Conservation (phyloP, 2,888 invertebrate species). For the Corythucha ciliata region DNA sequence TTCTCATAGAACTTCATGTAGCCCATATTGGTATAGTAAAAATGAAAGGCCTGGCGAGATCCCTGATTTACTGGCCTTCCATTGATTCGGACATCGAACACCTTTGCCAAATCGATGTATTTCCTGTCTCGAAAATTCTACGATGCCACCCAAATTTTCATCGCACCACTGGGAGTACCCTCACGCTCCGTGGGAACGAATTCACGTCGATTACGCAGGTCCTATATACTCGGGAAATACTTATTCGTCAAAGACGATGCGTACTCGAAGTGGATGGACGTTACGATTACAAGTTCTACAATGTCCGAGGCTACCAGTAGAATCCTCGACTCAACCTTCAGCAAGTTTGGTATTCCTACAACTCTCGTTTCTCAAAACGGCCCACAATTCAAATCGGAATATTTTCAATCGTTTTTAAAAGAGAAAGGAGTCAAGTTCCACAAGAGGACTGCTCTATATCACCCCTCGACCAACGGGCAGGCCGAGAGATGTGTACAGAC, state of each 20-base stretch:
- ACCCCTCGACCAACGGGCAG: slow-evolving; percentile 24
- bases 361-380: slow-evolving; percentile 24
- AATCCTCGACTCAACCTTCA: slow-evolving; percentile 8
- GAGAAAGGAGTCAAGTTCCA: slow-evolving; percentile 12
- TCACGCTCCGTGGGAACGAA: slow-evolving; percentile 9
- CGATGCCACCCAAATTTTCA: not conserved
- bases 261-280: slow-evolving; percentile 19
- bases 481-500: slow-evolving; percentile 19
- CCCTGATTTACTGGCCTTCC: slow-evolving; percentile 20
- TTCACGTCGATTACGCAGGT: slow-evolving; percentile 15
- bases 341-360: slow-evolving; percentile 12
- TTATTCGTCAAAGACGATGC: slow-evolving; percentile 22
- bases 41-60: slow-evolving; percentile 20
- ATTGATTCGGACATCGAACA: slow-evolving; percentile 11
- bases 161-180: slow-evolving; percentile 19
- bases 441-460: slow-evolving; percentile 20
- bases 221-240: slow-evolving; percentile 20
- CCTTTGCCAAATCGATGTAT: slow-evolving; percentile 29
- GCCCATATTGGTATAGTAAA: slow-evolving; percentile 15
- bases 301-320: slow-evolving; percentile 11
- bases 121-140: slow-evolving; percentile 6
- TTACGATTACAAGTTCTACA: slow-evolving; percentile 15
- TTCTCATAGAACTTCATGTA: slow-evolving; percentile 17
- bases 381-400: slow-evolving; percentile 9
- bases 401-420: slow-evolving; percentile 14